A percentile compares a stretch with the other conserved stretches of the same genome.
phyloP scores from a whole-genome alignment of 2,797 vertebrate genomes.

The Gymnopithys bicolor region DNA sequence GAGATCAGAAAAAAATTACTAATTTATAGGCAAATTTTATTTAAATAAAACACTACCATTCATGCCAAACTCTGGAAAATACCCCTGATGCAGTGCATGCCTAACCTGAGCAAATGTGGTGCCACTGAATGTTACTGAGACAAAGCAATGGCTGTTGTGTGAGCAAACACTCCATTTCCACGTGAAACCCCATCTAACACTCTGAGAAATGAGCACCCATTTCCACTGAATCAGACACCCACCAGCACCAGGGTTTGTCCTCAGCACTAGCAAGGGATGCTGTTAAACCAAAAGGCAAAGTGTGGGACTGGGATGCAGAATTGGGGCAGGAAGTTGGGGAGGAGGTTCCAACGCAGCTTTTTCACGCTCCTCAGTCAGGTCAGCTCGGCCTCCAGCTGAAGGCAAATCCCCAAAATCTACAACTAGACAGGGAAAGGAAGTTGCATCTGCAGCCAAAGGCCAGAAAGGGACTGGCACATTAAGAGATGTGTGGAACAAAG shows the following conservation, averaged over 20 bases:
- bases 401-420: background rate
- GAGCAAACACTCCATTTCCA: background rate
- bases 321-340: background rate
- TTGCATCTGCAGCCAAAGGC: background rate
- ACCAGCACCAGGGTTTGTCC: background rate
- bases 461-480: slow-evolving; percentile 3
- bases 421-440: background rate
- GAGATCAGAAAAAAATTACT: background rate
- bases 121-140: background rate
- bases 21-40: background rate
- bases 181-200: background rate
- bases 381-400: background rate
- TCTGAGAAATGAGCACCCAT: background rate
- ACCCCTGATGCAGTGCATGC: background rate
- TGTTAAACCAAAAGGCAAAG: background rate
- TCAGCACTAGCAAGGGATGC: background rate
- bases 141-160: background rate
- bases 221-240: background rate
- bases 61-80: background rate
- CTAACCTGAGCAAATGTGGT: background rate
- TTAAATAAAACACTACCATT: background rate
- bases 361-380: background rate
- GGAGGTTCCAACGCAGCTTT: background rate
- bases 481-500: background rate
- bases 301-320: background rate